Conservation (phyloP, 2,113 vertebrate species). For the Microtus pennsylvanicus region DNA sequence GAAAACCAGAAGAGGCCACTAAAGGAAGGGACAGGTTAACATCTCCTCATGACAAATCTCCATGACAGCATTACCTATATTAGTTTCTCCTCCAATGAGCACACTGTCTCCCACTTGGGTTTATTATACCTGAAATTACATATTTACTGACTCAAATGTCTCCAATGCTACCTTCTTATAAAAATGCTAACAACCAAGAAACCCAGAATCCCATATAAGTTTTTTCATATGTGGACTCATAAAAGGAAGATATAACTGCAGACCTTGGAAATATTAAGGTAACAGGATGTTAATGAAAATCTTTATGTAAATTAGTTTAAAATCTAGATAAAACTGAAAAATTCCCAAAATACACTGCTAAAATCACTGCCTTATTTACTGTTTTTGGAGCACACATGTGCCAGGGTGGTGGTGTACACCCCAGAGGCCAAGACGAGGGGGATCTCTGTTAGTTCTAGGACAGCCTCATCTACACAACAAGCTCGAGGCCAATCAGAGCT, state of each 20-base stretch:
- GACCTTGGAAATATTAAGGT: background rate
- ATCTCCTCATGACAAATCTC: background rate
- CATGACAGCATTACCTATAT: background rate
- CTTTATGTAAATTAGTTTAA: background rate
- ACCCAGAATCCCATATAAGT: background rate
- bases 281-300: background rate
- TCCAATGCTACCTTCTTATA: background rate
- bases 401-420: background rate
- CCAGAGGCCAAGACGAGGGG: background rate
- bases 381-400: background rate
- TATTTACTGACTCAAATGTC: background rate
- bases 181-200: background rate
- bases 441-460: background rate
- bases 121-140: background rate
- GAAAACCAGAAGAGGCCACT: background rate
- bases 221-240: background rate
- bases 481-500: background rate
- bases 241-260: background rate
- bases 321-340: conserved; percentile 40
- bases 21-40: background rate
- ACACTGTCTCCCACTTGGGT: background rate
- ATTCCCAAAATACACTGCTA: background rate
- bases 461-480: background rate
- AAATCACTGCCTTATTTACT: conserved; percentile 11
- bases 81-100: background rate